These are phyloP conservation scores for Xiphophorus hellerii DNA, from an alignment of 2,113 vertebrate genomes.

Conservation along the genomic window DNA sequence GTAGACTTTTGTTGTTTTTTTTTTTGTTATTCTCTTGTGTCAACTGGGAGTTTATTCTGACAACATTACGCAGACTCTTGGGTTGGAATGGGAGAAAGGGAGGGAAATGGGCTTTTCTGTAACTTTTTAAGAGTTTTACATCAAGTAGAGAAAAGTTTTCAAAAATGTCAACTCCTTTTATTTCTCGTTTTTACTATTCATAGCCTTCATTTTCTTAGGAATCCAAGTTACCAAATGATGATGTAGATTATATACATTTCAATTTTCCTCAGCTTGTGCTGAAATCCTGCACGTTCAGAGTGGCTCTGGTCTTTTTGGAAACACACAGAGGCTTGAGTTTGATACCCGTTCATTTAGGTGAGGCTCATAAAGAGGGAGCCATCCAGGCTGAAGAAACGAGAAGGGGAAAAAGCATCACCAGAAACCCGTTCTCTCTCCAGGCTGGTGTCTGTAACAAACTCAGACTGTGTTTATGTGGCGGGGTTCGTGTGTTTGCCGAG, in stretches of 20 bases:
- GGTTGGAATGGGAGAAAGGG: neutral
- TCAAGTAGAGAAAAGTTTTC: neutral
- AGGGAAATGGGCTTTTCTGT: neutral
- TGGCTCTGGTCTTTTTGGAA: constrained; percentile 27
- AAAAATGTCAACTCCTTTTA: neutral
- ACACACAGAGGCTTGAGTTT: constrained; percentile 23
- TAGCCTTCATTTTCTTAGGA: too few species aligned
- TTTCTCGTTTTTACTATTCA: neutral
- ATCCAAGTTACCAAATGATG: neutral
- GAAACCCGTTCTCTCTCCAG: constrained; percentile 10
- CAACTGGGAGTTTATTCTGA: constrained; percentile 3
- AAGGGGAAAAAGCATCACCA: neutral
- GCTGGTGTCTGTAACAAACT: constrained; percentile 1
- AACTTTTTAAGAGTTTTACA: neutral
- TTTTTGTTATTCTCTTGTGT: neutral
- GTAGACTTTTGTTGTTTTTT: constrained; percentile 55
- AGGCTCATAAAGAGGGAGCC: constrained; percentile 39
- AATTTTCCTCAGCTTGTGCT: neutral
- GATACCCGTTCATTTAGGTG: constrained; percentile 58
- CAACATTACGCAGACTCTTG: neutral
- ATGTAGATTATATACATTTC: neutral
- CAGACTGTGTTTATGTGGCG: constrained; percentile 23
- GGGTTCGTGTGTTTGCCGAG: constrained; percentile 53
- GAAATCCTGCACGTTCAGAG: constrained; percentile 44
- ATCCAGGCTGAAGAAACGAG: neutral